Evolutionary conservation across 2,797 vertebrate genomes (phyloP), one percentile per base, ranked within the genome.

Genomic region (Betta splendens): DNA sequence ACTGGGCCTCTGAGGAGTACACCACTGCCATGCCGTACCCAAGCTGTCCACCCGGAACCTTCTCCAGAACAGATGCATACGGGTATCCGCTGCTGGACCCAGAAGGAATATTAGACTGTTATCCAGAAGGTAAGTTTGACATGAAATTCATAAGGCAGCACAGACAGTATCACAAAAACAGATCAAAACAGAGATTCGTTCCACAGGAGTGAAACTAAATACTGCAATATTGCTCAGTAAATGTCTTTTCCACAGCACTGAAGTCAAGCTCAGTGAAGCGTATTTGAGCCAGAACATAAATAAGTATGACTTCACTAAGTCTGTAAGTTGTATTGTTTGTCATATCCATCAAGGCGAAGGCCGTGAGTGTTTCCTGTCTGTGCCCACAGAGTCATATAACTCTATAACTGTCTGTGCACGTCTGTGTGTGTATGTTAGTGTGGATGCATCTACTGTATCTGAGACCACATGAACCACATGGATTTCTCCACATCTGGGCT

Each of bases 11-110:
- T 1, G 84, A 93, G 69, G 92, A 93, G 31, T 78, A 86, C 2
- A 31, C 83, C 25, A 90, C 88, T 42, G 15, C 43, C 54, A 16
- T 37, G 9, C 53, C 69, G 0, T 86, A 58, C 9, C 93, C 96
- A 45, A 95, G 94, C 29, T 99, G 97, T 82, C 94, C 95, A 48
- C 93, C 95, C 1, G 96, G 95, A 63, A 96, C 93, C 20, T 92
- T 89, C 45, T 85, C 90, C 47, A 88, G 90, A 74, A 90, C 85
- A 21, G 93, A 99, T 58, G 89, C 94, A 1, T 84, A 90, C 0
- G 96, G 97, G 35, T 92, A 91, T 79, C 86, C 94, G 59, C 4
- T 92, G 5, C 45, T 94, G 52, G 94, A 92, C 4, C 69, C 73
- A 0, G 74, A 92, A 3, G 95, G 96, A 60, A 87, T 91, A 68